Percentiles rank a stretch among this genome's conserved stretches.
Evolutionary conservation across 1,140 invertebrate species (phyloP).

Genomic region (Pseudomyrmex sp.): DNA sequence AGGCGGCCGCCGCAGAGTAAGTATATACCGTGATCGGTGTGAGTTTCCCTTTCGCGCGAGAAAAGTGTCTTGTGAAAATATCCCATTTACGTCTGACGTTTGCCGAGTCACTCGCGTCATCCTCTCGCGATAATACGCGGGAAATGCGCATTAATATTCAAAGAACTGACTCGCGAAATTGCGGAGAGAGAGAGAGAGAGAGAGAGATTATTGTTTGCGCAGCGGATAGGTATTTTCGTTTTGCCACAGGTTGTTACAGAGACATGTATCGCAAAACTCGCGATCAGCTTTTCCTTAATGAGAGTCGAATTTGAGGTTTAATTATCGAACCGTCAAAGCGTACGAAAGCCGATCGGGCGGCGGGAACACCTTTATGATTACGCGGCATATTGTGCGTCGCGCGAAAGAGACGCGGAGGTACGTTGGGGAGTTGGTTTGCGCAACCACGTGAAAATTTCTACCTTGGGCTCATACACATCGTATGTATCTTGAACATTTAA

Average conservation of each 20-base stretch:
- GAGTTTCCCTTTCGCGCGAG: slow-evolving; percentile 55
- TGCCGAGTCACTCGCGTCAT: slow-evolving; percentile 7
- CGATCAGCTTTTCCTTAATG: slow-evolving; percentile 29
- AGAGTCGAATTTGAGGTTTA: slow-evolving; percentile 18
- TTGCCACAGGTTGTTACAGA: neutral
- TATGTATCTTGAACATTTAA: neutral
- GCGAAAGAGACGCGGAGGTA: neutral
- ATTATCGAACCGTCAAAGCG: slow-evolving; percentile 30
- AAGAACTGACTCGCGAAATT: neutral
- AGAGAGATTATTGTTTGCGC: neutral
- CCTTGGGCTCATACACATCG: neutral
- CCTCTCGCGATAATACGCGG: neutral
- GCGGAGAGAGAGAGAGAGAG: neutral
- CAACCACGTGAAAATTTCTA: slow-evolving; percentile 4
- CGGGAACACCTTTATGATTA: slow-evolving; percentile 6
- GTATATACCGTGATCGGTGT: slow-evolving; percentile 70
- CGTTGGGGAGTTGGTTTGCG: neutral
- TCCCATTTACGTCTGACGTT: too few relatives aligned
- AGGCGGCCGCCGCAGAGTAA: slow-evolving; percentile 43
- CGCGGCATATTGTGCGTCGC: neutral
- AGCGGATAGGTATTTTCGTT: neutral
- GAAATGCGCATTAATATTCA: slow-evolving; percentile 23
- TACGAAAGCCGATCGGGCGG: slow-evolving; percentile 19
- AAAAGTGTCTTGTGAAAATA: slow-evolving; percentile 9
- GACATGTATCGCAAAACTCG: neutral